Percentiles rank a stretch among this genome's conserved stretches.
Evolutionary conservation across 1,140 invertebrate species (phyloP).

Genomic region (Aphelenchoides besseyi): DNA sequence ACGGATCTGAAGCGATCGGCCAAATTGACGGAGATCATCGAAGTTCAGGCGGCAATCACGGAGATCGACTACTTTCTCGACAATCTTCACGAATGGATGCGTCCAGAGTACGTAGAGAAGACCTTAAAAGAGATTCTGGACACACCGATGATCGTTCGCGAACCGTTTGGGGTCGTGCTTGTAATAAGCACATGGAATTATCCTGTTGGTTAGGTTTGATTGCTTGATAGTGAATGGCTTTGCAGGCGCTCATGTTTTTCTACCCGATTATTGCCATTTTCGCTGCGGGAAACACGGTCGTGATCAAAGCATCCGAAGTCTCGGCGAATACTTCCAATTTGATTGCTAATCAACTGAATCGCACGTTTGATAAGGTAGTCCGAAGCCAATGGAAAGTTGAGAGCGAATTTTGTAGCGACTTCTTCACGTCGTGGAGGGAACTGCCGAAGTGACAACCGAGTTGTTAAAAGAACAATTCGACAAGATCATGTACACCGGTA

Average conservation of each 20-base stretch:
- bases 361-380: conserved; percentile 75
- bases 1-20: conserved; percentile 38
- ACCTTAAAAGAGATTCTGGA: conserved; percentile 17
- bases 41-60: conserved; percentile 34
- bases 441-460: conserved; percentile 76
- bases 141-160: conserved; percentile 21
- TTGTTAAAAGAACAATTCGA: conserved; percentile 84
- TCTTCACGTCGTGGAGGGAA: conserved; percentile 69
- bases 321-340: not conserved
- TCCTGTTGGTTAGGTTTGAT: conserved; percentile 72
- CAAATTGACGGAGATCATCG: conserved; percentile 26
- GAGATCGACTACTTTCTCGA: conserved; percentile 50
- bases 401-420: not conserved
- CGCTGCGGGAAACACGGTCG: conserved; percentile 71
- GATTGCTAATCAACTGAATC: conserved; percentile 72
- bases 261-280: conserved; percentile 77
- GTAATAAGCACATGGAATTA: conserved; percentile 87
- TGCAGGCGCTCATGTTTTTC: conserved; percentile 73
- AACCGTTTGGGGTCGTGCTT: conserved; percentile 21
- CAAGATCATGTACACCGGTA: conserved; percentile 94
- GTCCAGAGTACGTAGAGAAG: conserved; percentile 24
- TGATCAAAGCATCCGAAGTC: conserved; percentile 42
- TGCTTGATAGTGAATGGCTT: too few relatives aligned
- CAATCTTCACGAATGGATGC: conserved; percentile 35
- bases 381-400: not conserved